phyloP scores from a whole-genome alignment of 2,797 vertebrate genomes.

The Coreius guichenoti region DNA sequence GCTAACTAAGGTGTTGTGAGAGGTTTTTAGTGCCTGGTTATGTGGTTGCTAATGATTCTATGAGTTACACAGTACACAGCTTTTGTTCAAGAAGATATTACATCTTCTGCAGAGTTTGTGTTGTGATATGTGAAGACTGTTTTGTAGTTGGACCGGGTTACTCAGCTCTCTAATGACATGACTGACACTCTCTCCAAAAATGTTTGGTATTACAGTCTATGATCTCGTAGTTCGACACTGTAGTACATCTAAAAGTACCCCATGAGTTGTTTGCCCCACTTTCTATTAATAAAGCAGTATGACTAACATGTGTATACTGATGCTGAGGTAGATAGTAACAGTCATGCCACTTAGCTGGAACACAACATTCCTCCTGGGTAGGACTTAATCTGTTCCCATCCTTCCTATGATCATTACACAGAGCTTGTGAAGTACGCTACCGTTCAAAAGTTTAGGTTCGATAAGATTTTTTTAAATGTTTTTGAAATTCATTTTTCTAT shows the following conservation, averaged over 20 bases:
- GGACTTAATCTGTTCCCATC: slow-evolving; percentile 16
- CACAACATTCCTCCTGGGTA: slow-evolving; percentile 20
- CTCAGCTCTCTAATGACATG: slow-evolving; percentile 18
- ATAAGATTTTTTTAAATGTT: not conserved
- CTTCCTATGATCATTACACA: slow-evolving; percentile 1
- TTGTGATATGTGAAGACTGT: slow-evolving; percentile 12
- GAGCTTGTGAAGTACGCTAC: not conserved
- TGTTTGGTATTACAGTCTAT: slow-evolving; percentile 37
- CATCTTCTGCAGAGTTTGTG: not conserved
- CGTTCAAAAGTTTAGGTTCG: not conserved
- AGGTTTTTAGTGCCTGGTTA: not conserved
- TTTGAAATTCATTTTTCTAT: not conserved
- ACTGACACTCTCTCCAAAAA: slow-evolving; percentile 6
- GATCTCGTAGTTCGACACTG: slow-evolving; percentile 41
- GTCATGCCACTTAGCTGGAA: slow-evolving; percentile 51
- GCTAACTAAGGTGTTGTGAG: not conserved
- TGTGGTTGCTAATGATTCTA: slow-evolving; percentile 6
- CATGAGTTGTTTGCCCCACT: slow-evolving; percentile 76
- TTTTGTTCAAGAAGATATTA: slow-evolving; percentile 10
- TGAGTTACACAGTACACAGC: not conserved
- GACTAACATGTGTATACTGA: slow-evolving; percentile 39
- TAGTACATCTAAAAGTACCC: slow-evolving; percentile 67
- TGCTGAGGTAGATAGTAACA: slow-evolving; percentile 37
- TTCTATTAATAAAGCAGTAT: slow-evolving; percentile 76
- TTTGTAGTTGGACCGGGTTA: slow-evolving; percentile 16